A percentile compares a stretch with the other conserved stretches of the same genome.
phyloP scores from a whole-genome alignment of 2,113 vertebrate genomes.

The Abramis brama region DNA sequence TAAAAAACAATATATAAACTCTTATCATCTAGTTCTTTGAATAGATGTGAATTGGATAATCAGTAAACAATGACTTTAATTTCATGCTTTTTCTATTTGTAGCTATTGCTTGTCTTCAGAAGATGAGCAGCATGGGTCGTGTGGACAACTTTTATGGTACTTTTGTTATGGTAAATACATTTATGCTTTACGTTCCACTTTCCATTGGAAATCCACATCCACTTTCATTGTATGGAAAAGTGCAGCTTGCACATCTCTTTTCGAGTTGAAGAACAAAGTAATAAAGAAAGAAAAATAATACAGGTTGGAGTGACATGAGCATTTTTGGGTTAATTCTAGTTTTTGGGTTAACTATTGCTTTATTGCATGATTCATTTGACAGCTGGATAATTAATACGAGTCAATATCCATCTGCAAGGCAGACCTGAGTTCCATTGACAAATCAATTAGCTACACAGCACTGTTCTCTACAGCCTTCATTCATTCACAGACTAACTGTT shows the following conservation, averaged over 20 bases:
- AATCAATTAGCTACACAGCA: slow-evolving; percentile 6
- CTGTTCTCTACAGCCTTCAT: slow-evolving; percentile 8
- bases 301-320: not conserved
- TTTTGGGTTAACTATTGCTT: not conserved
- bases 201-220: not conserved
- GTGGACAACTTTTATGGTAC: too few relatives aligned
- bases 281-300: not conserved
- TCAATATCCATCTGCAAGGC: slow-evolving; percentile 22
- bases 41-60: not conserved
- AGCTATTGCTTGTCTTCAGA: too few relatives aligned
- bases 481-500: slow-evolving; percentile 26
- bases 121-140: too few relatives aligned
- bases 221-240: not conserved
- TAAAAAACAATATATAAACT: not conserved
- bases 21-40: too few relatives aligned
- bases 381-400: not conserved
- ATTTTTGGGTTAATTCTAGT: not conserved
- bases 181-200: too few relatives aligned
- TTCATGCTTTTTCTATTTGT: not conserved
- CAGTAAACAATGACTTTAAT: not conserved
- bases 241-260: not conserved
- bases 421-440: slow-evolving; percentile 10
- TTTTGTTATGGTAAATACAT: too few relatives aligned
- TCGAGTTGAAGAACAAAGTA: not conserved
- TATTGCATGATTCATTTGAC: not conserved